Evolutionary conservation across 2,888 invertebrate genomes (phyloP).

Genomic region (Xestia rhomboidea): DNA sequence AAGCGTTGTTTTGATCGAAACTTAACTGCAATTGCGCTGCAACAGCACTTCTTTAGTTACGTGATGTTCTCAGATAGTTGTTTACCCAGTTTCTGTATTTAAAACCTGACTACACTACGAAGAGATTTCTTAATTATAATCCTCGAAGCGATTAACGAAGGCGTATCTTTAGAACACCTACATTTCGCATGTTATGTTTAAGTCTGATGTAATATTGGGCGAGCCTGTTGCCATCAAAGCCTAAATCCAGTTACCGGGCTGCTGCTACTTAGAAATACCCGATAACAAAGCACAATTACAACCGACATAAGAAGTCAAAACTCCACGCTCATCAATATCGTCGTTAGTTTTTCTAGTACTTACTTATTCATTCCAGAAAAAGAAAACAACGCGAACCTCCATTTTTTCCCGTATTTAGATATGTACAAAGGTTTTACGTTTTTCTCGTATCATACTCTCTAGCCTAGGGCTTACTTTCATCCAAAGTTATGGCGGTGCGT

Average conservation of each 20-base stretch:
- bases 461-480: constrained; percentile 20
- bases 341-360: not conserved
- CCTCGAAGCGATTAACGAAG: too few species aligned
- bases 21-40: too few species aligned
- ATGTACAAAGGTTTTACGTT: not conserved
- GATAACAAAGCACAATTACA: not conserved
- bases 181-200: too few species aligned
- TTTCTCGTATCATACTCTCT: not conserved
- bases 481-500: not conserved
- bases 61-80: too few species aligned
- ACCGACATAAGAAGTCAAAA: not conserved
- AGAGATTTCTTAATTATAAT: too few species aligned
- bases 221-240: not conserved
- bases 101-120: too few species aligned
- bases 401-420: not conserved
- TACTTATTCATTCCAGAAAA: not conserved
- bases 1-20: too few species aligned
- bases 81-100: too few species aligned
- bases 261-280: not conserved
- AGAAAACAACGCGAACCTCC: not conserved
- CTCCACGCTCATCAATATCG: not conserved
- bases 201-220: not conserved
- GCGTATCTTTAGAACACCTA: too few species aligned
- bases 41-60: too few species aligned
- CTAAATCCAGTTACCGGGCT: not conserved